These are phyloP conservation scores for Phataginus tricuspis DNA, from an alignment of 2,797 vertebrate genomes.

Conservation along the genomic window DNA sequence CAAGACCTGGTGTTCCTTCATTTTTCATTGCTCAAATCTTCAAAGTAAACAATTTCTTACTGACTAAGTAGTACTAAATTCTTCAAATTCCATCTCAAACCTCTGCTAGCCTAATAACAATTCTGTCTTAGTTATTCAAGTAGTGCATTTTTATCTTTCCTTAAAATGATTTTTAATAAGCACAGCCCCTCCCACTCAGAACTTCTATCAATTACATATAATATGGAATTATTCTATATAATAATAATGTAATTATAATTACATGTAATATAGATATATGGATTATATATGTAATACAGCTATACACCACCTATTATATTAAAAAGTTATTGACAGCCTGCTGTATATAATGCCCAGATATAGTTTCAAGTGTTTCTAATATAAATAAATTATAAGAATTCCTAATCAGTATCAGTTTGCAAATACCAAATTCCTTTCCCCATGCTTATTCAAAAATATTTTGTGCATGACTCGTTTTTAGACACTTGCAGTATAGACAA, in stretches of 20 bases:
- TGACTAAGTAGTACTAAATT: background rate
- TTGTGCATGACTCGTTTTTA: slow-evolving; percentile 1
- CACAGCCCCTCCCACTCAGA: background rate
- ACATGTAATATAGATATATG: background rate
- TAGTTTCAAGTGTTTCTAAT: background rate
- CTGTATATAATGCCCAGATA: background rate
- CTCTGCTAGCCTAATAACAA: background rate
- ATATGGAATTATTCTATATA: background rate
- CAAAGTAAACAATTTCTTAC: background rate
- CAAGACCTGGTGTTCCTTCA: background rate
- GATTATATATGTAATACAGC: background rate
- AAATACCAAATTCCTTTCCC: background rate
- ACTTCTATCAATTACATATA: background rate
- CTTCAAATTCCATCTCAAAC: background rate
- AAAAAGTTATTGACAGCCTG: background rate
- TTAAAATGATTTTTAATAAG: slow-evolving; percentile 15
- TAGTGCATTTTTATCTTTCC: background rate
- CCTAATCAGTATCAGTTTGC: background rate
- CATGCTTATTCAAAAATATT: background rate
- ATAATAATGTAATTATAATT: background rate
- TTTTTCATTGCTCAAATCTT: background rate
- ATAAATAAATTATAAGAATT: background rate
- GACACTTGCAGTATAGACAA: background rate
- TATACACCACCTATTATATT: background rate
- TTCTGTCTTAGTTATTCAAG: background rate